Conservation (phyloP, 2,797 vertebrate genomes). For the Gephyroberyx darwinii region DNA sequence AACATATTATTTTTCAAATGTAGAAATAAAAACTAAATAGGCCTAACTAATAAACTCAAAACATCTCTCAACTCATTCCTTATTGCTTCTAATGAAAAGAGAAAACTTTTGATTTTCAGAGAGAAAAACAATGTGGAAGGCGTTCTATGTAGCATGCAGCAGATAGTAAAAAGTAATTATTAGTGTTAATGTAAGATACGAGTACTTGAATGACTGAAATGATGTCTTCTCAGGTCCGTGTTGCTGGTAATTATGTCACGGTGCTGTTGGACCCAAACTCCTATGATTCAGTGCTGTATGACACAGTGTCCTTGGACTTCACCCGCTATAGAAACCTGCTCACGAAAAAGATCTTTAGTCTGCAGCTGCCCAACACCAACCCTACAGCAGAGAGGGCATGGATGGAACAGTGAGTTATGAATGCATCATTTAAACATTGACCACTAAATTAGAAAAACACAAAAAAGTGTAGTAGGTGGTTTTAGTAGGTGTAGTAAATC, state of each 20-base stretch:
- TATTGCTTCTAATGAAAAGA: not conserved
- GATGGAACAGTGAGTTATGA: constrained; percentile 82
- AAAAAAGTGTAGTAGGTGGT: not conserved
- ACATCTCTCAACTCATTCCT: not conserved
- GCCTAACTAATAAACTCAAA: not conserved
- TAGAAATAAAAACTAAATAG: constrained; percentile 6
- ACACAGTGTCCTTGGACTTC: constrained; percentile 79
- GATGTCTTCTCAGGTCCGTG: constrained; percentile 78
- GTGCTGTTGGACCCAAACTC: constrained; percentile 88
- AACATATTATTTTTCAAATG: not conserved
- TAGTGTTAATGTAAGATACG: too few species aligned
- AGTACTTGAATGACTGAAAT: not conserved
- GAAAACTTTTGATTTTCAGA: not conserved
- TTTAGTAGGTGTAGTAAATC: constrained; percentile 8
- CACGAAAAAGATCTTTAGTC: constrained; percentile 83
- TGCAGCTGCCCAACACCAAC: constrained; percentile 76
- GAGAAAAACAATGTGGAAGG: not conserved
- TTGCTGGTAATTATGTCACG: constrained; percentile 85
- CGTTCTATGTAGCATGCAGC: not conserved
- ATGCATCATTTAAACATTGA: not conserved
- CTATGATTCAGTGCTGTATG: constrained; percentile 83
- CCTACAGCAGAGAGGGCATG: constrained; percentile 76
- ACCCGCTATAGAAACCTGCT: constrained; percentile 73
- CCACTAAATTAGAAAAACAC: not conserved
- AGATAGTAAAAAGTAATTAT: not conserved